Evolutionary conservation across 2,797 vertebrate genomes (phyloP), one percentile per base, ranked within the genome.

Genomic region (Cheirogaleus major): DNA sequence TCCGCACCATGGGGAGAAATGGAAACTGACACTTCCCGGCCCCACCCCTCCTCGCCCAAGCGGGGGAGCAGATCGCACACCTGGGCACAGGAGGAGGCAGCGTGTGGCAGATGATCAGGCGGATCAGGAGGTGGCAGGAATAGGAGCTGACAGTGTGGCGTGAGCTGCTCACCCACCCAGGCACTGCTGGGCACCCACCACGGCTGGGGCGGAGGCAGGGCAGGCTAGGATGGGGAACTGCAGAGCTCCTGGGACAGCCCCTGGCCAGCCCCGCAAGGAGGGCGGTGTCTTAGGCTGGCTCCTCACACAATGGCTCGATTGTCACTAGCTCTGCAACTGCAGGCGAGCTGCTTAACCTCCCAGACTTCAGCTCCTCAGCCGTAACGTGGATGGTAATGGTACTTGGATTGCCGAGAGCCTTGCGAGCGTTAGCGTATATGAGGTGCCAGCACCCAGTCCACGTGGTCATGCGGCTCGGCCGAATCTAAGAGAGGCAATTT

Each of bases 41-140:
- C 48, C 43, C 59, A 1, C 0, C 0, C 63, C 65, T 59, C 73
- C 1, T 1, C 0, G 7, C 45, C 13, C 9, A 1, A 32, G 14
- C 9, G 0, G 32, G 73, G 38, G 30, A 23, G 70, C 45, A 20
- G 38, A 65, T 30, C 0, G 0, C 2, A 48, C 80, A 87, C 90
- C 80, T 92, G 89, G 59, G 72, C 81, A 5, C 3, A 0, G 81
- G 67, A 91, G 89, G 91, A 23, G 84, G 90, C 45, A 2, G 17
- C 32, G 72, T 5, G 0, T 55, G 25, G 67, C 78, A 43, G 50
- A 65, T 80, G 91, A 65, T 35, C 41, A 10, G 7, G 30, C 0
- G 0, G n/a, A 85, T 76, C 59, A 17, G 82, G 73, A 78, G 27
- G 81, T 0, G 0, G 55, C 0, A 2, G 45, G 50, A 23, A 84